phyloP scores from a whole-genome alignment of 2,797 vertebrate species.

The Gallinago stenura region DNA sequence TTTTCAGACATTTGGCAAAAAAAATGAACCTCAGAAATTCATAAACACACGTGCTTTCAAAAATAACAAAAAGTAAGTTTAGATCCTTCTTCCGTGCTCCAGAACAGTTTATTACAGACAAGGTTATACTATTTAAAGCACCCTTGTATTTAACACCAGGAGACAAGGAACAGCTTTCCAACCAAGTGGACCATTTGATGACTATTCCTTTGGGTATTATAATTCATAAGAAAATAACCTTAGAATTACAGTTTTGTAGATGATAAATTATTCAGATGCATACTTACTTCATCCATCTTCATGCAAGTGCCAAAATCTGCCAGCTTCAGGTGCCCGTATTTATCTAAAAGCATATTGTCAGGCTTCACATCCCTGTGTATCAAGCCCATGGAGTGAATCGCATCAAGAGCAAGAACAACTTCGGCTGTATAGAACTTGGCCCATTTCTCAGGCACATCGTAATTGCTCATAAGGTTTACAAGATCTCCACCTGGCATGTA shows the following conservation, averaged over 20 bases:
- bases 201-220: background rate
- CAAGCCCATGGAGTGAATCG: slow-evolving; percentile 98
- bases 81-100: background rate
- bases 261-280: background rate
- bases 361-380: slow-evolving; percentile 98
- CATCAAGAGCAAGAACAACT: slow-evolving; percentile 96
- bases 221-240: background rate
- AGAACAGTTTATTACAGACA: slow-evolving; percentile 13
- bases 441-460: slow-evolving; percentile 98
- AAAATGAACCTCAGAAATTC: background rate
- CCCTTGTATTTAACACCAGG: background rate
- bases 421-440: slow-evolving; percentile 98
- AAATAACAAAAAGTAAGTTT: slow-evolving; percentile 25
- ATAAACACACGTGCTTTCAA: slow-evolving; percentile 3
- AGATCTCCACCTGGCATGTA: slow-evolving; percentile 99
- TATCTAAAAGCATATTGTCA: slow-evolving; percentile 98
- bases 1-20: slow-evolving; percentile 22
- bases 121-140: background rate
- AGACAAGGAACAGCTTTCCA: background rate
- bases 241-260: background rate
- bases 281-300: slow-evolving; percentile 97
- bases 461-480: slow-evolving; percentile 99
- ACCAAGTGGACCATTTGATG: background rate
- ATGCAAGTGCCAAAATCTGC: slow-evolving; percentile 99
- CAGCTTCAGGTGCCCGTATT: slow-evolving; percentile 93